Percentiles rank a stretch among this genome's conserved stretches.
These are phyloP conservation scores for Neodiprion virginianus DNA, from an alignment of 1,140 invertebrate species.

Conservation along the genomic window DNA sequence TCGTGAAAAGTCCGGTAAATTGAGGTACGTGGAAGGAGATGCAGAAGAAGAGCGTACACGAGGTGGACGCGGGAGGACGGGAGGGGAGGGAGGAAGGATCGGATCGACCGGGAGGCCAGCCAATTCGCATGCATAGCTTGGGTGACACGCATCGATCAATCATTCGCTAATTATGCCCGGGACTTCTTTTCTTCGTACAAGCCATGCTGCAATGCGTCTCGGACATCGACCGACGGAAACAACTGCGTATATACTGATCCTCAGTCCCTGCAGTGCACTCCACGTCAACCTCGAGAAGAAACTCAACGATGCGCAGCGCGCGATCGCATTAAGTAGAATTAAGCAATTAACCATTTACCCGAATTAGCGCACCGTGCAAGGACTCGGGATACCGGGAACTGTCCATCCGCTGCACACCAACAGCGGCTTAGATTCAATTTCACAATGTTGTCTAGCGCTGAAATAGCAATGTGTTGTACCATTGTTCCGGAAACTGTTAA, in stretches of 20 bases:
- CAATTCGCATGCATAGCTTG: constrained; percentile 52
- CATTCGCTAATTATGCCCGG: constrained; percentile 59
- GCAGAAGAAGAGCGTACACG: not conserved
- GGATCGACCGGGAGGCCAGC: constrained; percentile 25
- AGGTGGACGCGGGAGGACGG: constrained; percentile 17
- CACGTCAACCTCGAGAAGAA: constrained; percentile 25
- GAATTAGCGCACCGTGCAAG: constrained; percentile 47
- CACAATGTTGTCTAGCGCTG: too few relatives aligned
- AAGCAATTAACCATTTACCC: constrained; percentile 57
- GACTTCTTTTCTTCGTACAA: constrained; percentile 53
- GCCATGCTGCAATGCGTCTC: constrained; percentile 17
- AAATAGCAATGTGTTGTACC: too few relatives aligned
- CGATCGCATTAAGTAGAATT: constrained; percentile 51
- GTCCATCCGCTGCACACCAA: too few relatives aligned
- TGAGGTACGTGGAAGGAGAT: constrained; percentile 23
- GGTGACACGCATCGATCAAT: constrained; percentile 58
- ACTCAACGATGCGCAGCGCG: constrained; percentile 34
- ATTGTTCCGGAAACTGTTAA: too few relatives aligned
- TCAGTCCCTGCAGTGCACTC: not conserved
- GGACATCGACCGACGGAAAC: constrained; percentile 36
- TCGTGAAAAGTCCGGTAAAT: constrained; percentile 39
- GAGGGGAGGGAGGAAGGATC: constrained; percentile 19
- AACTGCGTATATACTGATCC: too few relatives aligned
- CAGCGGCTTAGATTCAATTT: too few relatives aligned
- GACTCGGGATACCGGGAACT: too few relatives aligned